phyloP scores from a whole-genome alignment of 2,888 invertebrate species.

The Blera fallax region DNA sequence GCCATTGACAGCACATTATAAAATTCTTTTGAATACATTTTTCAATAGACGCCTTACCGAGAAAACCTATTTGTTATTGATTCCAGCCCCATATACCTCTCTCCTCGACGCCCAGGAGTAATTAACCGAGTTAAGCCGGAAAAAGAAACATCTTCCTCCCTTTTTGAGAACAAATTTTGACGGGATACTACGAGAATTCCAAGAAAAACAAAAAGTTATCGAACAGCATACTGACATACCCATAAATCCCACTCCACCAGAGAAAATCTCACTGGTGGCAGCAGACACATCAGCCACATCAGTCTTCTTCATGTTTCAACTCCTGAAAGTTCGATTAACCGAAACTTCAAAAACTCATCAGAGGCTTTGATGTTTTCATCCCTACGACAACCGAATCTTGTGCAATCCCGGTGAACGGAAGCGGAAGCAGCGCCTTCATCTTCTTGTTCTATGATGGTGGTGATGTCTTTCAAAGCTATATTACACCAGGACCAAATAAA shows the following conservation, averaged over 20 bases:
- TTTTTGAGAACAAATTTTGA: not conserved
- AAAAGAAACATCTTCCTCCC: not conserved
- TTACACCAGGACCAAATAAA: constrained; percentile 18
- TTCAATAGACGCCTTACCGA: not conserved
- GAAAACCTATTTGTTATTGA: not conserved
- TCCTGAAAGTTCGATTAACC: constrained; percentile 41
- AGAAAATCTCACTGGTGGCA: not conserved
- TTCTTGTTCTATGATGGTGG: not conserved
- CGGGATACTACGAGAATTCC: not conserved
- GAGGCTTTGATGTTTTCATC: constrained; percentile 27
- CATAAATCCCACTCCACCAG: not conserved
- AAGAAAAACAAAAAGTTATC: not conserved
- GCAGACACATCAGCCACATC: constrained; percentile 9
- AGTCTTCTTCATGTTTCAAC: constrained; percentile 30
- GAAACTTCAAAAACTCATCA: constrained; percentile 38
- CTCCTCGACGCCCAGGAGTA: not conserved
- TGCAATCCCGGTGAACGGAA: constrained; percentile 12
- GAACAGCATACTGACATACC: not conserved
- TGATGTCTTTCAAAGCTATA: not conserved
- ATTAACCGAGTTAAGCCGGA: not conserved
- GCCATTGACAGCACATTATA: not conserved
- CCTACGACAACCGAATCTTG: not conserved
- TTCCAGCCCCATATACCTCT: not conserved
- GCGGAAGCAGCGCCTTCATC: constrained; percentile 7
- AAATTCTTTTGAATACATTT: not conserved